Base-by-base conservation (phyloP, 2,888 invertebrate genomes). In the Drosophila engyochracea region DNA sequence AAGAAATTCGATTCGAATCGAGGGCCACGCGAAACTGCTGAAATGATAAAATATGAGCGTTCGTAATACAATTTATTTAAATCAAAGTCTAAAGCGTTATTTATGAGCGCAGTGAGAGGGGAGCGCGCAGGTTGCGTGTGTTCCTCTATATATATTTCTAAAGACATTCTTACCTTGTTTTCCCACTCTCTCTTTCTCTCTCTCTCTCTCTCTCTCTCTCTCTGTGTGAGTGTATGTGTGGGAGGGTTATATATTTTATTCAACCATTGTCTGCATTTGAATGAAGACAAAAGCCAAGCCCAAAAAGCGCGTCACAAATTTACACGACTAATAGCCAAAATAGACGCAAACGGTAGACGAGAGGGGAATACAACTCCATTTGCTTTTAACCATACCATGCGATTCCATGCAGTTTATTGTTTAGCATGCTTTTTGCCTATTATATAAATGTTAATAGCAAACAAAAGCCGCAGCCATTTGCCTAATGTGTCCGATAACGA, bases 41-140 rank as follows among this genome's bases (percentile, higher is more conserved):
- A 88, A 88, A 88, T 88, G 89, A 91, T 88, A 91, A 88, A 82
- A 90, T 92, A 92, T 90, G 76, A 85, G 85, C 78, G 81, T 90
- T 86, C 78, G 82, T 79, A 82, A 91, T 83, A 91, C 91, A 92
- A 92, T 91, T 92, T 92, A 92, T 92, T 92, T 92, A 91, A 91
- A 92, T 91, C 85, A 92, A 91, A 92, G 90, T 90, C 90, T 89
- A 92, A 91, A 92, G 83, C 86, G 91, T 92, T 91, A 91, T 92
- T 91, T 92, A 91, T 88, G 91, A 86, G 86, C 82, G 77, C 75
- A 47, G 63, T 66, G 76, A 39, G 58, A 25, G 58, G 70, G 55
- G 47, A 25, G 41, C 16, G 28, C 22, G 55, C 33, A 28, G 51
- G 63, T 25, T 70, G 71, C 72, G 74, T 70, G 85, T 90, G 67